A percentile compares a stretch with the other conserved stretches of the same genome.
These are phyloP conservation scores for Recurvirostra avosetta DNA, from an alignment of 2,113 vertebrate genomes.

Conservation along the genomic window DNA sequence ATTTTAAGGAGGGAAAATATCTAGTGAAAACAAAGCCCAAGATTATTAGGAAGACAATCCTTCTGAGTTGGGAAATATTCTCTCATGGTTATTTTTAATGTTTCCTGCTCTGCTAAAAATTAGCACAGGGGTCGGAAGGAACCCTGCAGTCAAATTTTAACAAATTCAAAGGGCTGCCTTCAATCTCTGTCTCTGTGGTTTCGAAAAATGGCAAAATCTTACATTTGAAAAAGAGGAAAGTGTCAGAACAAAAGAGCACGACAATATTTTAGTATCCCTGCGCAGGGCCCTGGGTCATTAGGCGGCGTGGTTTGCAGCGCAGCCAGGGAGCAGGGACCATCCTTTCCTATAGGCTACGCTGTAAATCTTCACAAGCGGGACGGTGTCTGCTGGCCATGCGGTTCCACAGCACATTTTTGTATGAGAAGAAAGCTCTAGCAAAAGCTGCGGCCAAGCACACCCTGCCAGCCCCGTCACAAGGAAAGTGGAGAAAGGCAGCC, in stretches of 20 bases:
- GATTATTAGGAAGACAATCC: slow-evolving; percentile 23
- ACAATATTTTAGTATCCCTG: neutral
- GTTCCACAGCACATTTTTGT: neutral
- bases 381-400: neutral
- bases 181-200: slow-evolving; percentile 5
- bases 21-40: slow-evolving; percentile 12
- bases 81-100: slow-evolving; percentile 58
- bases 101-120: slow-evolving; percentile 63
- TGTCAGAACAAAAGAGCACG: neutral
- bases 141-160: slow-evolving; percentile 28
- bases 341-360: neutral
- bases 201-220: neutral
- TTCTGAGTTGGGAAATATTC: slow-evolving; percentile 30
- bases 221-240: neutral
- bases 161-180: slow-evolving; percentile 28
- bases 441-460: neutral
- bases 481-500: neutral
- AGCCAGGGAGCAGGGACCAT: neutral
- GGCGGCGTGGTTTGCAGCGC: neutral
- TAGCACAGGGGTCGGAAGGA: slow-evolving; percentile 33
- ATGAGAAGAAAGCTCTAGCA: neutral
- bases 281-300: neutral
- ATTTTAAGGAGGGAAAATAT: neutral
- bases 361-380: neutral
- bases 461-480: neutral